A percentile compares a stretch with the other conserved stretches of the same genome.
Conservation (phyloP, 2,113 vertebrate genomes). For the Diphyllodes magnificus region DNA sequence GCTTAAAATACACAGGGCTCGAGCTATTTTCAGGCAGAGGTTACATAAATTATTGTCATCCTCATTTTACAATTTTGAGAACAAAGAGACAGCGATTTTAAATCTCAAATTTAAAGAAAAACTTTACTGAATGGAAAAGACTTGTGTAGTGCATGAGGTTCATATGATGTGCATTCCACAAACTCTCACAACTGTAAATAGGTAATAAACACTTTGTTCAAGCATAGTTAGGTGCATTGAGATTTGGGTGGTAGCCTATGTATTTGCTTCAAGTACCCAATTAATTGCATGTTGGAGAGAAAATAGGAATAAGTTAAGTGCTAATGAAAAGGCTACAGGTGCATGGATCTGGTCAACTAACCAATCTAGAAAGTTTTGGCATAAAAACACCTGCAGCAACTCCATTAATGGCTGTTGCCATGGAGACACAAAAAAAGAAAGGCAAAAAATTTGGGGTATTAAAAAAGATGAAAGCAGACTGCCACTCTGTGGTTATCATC, state of each 20-base stretch:
- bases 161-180: background rate
- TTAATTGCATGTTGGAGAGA: background rate
- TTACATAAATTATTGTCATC: background rate
- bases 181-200: background rate
- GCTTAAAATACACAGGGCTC: background rate
- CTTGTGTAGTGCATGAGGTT: background rate
- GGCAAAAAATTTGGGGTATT: background rate
- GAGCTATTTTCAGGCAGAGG: background rate
- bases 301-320: background rate
- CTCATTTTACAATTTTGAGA: background rate
- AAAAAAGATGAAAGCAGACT: background rate
- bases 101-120: background rate
- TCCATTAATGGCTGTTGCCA: background rate
- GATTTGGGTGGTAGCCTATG: background rate
- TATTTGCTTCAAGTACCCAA: background rate
- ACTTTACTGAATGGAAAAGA: background rate
- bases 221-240: background rate
- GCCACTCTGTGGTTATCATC: background rate
- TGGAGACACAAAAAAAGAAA: background rate
- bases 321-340: background rate
- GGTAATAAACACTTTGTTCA: background rate
- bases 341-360: background rate
- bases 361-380: background rate
- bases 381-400: background rate
- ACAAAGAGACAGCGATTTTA: background rate